Conservation (phyloP, 2,113 vertebrate genomes). For the Centropristis striata region DNA sequence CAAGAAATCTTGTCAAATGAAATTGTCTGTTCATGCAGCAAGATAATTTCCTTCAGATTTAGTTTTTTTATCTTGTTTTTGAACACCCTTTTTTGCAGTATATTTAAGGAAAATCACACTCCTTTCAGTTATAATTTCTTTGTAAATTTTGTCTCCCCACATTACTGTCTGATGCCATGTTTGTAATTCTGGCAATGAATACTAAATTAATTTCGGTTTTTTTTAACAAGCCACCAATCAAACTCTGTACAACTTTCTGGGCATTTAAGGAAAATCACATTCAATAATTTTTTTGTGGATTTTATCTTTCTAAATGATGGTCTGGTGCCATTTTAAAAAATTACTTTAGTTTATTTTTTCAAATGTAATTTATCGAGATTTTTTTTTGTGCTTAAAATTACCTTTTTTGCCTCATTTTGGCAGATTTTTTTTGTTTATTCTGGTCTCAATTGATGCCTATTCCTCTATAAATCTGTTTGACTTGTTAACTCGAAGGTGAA, state of each 20-base stretch:
- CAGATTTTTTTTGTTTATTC: not conserved
- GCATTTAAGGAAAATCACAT: not conserved
- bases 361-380: not conserved
- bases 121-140: no score
- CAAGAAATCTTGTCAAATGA: no score
- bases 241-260: conserved; percentile 8
- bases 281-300: not conserved
- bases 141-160: not conserved
- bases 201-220: no score
- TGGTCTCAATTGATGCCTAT: not conserved
- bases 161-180: not conserved
- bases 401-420: no score
- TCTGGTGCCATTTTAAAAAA: not conserved
- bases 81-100: no score
- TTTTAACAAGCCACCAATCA: not conserved
- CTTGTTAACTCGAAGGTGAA: no score
- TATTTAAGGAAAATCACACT: no score
- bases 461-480: not conserved
- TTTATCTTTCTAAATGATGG: not conserved
- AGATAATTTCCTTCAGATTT: no score
- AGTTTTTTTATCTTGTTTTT: no score
- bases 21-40: no score
- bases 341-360: not conserved
- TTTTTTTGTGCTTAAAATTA: no score
- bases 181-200: not conserved